Evolutionary conservation across 2,888 invertebrate genomes (phyloP).

Genomic region (Heliconius sara): DNA sequence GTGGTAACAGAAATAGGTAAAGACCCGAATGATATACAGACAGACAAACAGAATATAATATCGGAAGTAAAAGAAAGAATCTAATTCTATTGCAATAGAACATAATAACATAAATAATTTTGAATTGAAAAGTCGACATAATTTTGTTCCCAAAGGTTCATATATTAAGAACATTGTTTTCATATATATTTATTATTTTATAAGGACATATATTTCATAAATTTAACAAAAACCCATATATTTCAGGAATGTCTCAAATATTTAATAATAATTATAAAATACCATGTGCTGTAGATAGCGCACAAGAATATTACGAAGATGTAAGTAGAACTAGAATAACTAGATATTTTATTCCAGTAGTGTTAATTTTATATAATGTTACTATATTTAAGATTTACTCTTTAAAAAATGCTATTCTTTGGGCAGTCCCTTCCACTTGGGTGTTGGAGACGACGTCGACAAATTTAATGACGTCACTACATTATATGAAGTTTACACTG

Average conservation of each 20-base stretch:
- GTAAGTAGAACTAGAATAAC: constrained; percentile 55
- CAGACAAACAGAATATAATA: not conserved
- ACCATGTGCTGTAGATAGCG: constrained; percentile 52
- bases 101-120: constrained; percentile 56
- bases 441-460: not conserved
- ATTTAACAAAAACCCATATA: not conserved
- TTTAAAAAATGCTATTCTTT: no score
- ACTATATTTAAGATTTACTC: not conserved
- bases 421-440: no score
- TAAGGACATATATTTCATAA: not conserved
- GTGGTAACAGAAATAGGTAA: not conserved
- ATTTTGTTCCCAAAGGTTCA: constrained; percentile 84
- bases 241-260: constrained; percentile 80
- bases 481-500: not conserved
- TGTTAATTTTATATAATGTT: not conserved
- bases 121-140: constrained; percentile 70
- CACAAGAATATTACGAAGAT: constrained; percentile 66
- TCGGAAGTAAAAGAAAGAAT: not conserved
- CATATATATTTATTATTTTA: not conserved
- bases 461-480: not conserved
- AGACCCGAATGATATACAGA: not conserved
- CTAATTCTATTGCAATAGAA: constrained; percentile 24
- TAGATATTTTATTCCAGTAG: not conserved
- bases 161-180: constrained; percentile 48
- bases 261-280: constrained; percentile 63